A percentile compares a stretch with the other conserved stretches of the same genome.
Evolutionary conservation across 2,888 invertebrate genomes (phyloP).

Genomic region (Melitaea athalia): DNA sequence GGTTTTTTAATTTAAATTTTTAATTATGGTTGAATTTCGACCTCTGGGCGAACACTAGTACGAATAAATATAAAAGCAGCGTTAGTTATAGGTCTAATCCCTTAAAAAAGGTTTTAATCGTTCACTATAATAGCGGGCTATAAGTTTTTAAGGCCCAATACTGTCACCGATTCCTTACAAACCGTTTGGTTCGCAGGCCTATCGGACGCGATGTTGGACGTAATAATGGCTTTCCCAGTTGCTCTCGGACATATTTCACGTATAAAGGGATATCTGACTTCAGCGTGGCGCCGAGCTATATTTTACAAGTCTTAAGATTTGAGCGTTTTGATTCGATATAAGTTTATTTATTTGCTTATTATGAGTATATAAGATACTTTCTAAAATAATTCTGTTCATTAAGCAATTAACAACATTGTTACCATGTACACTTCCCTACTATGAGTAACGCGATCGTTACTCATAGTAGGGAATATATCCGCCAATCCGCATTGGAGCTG

Average conservation of each 20-base stretch:
- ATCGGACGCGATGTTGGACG: constrained; percentile 16
- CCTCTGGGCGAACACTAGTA: no score
- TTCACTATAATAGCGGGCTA: constrained; percentile 1
- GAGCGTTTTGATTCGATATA: not conserved
- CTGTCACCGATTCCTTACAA: constrained; percentile 14
- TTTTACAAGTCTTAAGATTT: constrained; percentile 25
- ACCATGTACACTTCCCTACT: no score
- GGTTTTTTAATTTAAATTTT: no score
- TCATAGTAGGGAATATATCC: no score
- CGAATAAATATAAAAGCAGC: no score
- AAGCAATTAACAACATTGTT: no score
- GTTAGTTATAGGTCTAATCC: not conserved
- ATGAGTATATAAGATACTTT: no score
- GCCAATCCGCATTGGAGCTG: no score
- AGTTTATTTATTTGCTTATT: not conserved
- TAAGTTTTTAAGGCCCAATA: constrained; percentile 14
- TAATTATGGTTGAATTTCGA: no score
- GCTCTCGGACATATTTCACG: constrained; percentile 52
- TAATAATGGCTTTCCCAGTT: constrained; percentile 49
- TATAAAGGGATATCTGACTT: constrained; percentile 51
- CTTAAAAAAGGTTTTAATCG: constrained; percentile 11
- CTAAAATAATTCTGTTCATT: not conserved
- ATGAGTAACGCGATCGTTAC: no score
- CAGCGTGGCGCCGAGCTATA: constrained; percentile 24
- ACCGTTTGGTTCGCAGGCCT: constrained; percentile 11